Conservation (phyloP, 1,140 invertebrate genomes). For the Whitmania pigra region DNA sequence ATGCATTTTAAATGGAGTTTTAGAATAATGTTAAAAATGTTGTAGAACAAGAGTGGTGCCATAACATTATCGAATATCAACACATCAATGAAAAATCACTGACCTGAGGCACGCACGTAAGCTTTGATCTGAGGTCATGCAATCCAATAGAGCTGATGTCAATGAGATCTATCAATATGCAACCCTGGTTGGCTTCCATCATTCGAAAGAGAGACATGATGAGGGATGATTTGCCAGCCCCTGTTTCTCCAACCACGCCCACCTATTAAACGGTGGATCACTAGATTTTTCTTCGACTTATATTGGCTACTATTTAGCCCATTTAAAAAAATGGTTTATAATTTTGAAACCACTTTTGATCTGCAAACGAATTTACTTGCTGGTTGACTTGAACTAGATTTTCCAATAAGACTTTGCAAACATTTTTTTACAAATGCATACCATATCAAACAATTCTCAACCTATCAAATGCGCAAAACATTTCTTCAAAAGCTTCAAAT, state of each 20-base stretch:
- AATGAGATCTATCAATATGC: conserved; percentile 55
- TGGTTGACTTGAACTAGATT: too few species aligned
- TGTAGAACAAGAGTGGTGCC: too few species aligned
- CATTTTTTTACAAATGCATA: too few species aligned
- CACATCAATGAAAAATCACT: not conserved
- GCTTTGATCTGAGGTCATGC: conserved; percentile 55
- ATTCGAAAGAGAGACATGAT: conserved; percentile 47
- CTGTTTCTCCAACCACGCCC: conserved; percentile 67
- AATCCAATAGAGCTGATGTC: conserved; percentile 54
- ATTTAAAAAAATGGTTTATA: not conserved
- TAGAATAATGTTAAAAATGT: too few species aligned
- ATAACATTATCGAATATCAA: too few species aligned
- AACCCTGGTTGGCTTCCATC: conserved; percentile 43
- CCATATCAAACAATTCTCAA: too few species aligned
- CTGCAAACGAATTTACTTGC: too few species aligned
- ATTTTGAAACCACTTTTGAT: not conserved
- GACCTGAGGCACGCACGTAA: conserved; percentile 77
- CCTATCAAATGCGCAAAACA: too few species aligned
- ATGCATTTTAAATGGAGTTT: too few species aligned
- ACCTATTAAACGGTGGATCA: conserved; percentile 36
- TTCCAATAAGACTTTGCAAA: too few species aligned
- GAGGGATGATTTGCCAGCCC: conserved; percentile 82
- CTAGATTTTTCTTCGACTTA: not conserved
- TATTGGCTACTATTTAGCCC: not conserved
- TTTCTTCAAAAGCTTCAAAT: not conserved